Percentiles rank a stretch among this genome's conserved stretches.
Conservation (phyloP, 2,797 vertebrate species). For the Malacoraja senta region DNA sequence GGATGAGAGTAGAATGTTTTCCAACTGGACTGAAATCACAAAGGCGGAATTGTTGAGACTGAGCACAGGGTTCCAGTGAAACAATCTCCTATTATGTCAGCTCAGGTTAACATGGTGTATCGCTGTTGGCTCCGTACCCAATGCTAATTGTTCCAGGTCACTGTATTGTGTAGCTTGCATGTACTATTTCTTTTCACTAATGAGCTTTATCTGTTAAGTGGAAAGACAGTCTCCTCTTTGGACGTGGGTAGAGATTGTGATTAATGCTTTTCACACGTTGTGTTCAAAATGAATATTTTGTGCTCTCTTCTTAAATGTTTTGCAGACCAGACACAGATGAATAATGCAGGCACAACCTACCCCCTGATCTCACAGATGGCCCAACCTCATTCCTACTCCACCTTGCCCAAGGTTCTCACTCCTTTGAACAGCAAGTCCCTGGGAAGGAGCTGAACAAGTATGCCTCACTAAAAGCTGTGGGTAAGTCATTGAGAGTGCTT, state of each 20-base stretch:
- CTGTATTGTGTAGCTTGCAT: neutral
- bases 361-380: slow-evolving; percentile 77
- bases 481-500: slow-evolving; percentile 60
- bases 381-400: slow-evolving; percentile 82
- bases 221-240: neutral
- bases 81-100: neutral
- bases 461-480: slow-evolving; percentile 89
- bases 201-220: slow-evolving; percentile 28
- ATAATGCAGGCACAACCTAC: slow-evolving; percentile 74
- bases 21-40: neutral
- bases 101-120: neutral
- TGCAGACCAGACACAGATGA: slow-evolving; percentile 82
- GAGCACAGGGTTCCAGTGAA: neutral
- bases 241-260: neutral
- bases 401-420: slow-evolving; percentile 84
- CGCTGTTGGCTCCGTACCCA: neutral
- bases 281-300: slow-evolving; percentile 17
- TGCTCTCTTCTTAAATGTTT: slow-evolving; percentile 45
- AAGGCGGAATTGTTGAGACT: neutral
- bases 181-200: neutral
- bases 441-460: slow-evolving; percentile 94
- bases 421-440: slow-evolving; percentile 83
- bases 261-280: neutral
- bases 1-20: neutral
- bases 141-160: neutral